Percentiles rank a stretch among this genome's conserved stretches.
Conservation (phyloP, 2,113 vertebrate species). For the Antennarius striatus region DNA sequence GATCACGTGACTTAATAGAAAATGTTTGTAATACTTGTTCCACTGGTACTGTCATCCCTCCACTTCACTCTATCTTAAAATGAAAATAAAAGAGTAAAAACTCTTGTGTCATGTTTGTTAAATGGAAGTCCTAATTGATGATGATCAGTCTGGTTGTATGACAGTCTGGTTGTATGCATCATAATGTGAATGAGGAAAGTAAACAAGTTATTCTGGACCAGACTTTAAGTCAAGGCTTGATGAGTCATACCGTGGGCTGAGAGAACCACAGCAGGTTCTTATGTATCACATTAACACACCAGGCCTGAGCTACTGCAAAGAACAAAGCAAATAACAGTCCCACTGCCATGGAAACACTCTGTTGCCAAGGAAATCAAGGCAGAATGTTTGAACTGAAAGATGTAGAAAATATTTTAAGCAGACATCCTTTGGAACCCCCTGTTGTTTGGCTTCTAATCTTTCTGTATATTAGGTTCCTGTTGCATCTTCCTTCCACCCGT, state of each 20-base stretch:
- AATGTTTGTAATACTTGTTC: no score
- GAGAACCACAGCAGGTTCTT: constrained; percentile 82
- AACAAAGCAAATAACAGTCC: constrained; percentile 61
- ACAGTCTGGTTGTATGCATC: no score
- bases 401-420: constrained; percentile 23
- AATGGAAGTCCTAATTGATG: no score
- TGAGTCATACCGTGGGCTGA: constrained; percentile 68
- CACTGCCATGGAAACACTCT: constrained; percentile 67
- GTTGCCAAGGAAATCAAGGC: constrained; percentile 54
- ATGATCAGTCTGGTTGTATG: no score
- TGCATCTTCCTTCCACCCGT: constrained; percentile 15
- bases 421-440: not conserved
- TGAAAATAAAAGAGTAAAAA: no score
- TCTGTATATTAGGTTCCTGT: not conserved
- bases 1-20: no score
- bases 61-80: not conserved
- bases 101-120: no score
- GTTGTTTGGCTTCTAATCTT: constrained; percentile 2
- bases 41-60: no score
- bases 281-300: constrained; percentile 67
- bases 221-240: not conserved
- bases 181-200: not conserved
- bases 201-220: not conserved
- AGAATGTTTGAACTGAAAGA: constrained; percentile 37
- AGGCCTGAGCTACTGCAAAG: constrained; percentile 65